Base-by-base conservation (phyloP, 2,113 vertebrate species). In the Indri indri region DNA sequence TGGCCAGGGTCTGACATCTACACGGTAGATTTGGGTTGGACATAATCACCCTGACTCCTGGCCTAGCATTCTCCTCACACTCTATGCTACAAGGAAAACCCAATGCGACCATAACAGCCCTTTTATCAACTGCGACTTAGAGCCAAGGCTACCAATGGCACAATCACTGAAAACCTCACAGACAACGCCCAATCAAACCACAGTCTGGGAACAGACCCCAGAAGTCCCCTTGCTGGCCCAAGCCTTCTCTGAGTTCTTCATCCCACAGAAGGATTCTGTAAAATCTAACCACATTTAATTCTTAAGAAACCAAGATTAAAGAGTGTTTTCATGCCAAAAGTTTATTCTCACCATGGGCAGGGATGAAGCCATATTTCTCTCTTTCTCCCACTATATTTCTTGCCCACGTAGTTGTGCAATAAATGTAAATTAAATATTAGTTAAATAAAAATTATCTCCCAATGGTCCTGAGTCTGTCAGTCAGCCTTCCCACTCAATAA, bases 381-480 rank as follows among this genome's bases (percentile, higher is more conserved):
- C 50, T 90, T 77, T 73, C 10, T 77, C 30, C 6, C 68, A 63
- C 42, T 86, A 11, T 77, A 27, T 68, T 88, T 83, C 68, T 92
- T 57, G 5, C 47, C 23, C 14, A 66, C 42, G 16, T 83, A 54
- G 2, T 54, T 86, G 16, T 70, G 3, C 61, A 84, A 92, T 61
- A 65, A 77, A 73, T 76, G 16, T 65, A 77, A 96, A 81, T 89
- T 89, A 93, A 95, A 66, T 77, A 87, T 80, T 90, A 45, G 52
- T 71, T 89, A 61, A 63, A 34, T 68, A 92, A 30, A 57, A 81
- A 37, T 68, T 40, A 1, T 80, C 52, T 77, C 52, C 34, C 34
- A 37, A 11, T 63, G 52, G 17, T 37, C 20, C 50, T 42, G 3
- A 81, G 71, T 45, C 45, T 54, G 42, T 85, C 40, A 63, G 9